phyloP scores from a whole-genome alignment of 2,113 vertebrate genomes.

The Rafetus swinhoei region DNA sequence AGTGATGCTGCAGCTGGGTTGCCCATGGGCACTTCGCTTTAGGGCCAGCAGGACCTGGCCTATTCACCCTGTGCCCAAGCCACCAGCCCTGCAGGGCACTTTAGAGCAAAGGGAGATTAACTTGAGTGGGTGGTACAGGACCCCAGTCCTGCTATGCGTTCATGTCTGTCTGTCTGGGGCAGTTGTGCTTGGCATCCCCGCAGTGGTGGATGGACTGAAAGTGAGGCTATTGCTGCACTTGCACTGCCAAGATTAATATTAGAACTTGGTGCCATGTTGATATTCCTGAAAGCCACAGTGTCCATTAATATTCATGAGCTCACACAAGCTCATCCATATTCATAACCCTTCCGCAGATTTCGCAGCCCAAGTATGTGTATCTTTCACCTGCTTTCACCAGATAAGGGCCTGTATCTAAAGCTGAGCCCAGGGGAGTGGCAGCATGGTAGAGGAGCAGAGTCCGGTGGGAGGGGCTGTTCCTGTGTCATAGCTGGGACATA shows the following conservation, averaged over 20 bases:
- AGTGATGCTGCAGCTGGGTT: neutral
- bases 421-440: neutral
- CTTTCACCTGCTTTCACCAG: neutral
- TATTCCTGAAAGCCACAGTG: conserved; percentile 72
- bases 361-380: rapidly evolving
- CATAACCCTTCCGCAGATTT: conserved; percentile 39
- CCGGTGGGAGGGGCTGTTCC: too few relatives aligned
- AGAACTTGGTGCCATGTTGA: conserved; percentile 54
- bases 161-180: neutral
- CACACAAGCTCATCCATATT: conserved; percentile 67
- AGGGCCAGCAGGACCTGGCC: neutral
- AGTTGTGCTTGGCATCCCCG: neutral
- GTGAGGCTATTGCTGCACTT: rapidly evolving
- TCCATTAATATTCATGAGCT: conserved; percentile 75
- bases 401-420: neutral
- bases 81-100: neutral
- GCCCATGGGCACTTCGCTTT: too few relatives aligned
- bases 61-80: neutral
- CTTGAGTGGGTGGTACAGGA: neutral
- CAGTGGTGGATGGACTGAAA: neutral
- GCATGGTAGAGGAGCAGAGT: neutral
- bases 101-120: neutral
- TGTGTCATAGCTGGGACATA: rapidly evolving
- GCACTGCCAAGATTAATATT: conserved; percentile 64
- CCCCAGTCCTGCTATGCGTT: neutral